Evolutionary conservation across 2,113 vertebrate species (phyloP), one percentile per base, ranked within the genome.

Genomic region (Limnothrissa miodon): DNA sequence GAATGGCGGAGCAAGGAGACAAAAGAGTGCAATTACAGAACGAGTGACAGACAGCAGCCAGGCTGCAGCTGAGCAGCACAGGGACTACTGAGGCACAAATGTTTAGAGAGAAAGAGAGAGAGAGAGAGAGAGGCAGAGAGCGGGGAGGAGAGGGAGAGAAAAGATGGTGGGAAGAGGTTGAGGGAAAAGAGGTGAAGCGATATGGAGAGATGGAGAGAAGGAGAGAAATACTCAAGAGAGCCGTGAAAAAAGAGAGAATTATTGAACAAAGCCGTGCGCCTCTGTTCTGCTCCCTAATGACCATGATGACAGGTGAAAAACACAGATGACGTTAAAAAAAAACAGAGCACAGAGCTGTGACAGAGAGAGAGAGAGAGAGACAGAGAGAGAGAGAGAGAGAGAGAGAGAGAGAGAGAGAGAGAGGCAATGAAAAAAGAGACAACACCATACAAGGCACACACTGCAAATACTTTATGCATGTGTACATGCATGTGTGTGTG

Each of bases 1-100:
- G 56, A 82, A 70, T 70, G 39, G 56, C 66, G 23, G 45, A 42
- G 39, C 29, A 66, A 33, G 23, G 44, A 66, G 81, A 66, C 81
- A 82, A 82, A 82, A 82, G 81, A 62, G 13, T 70, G 59, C 81
- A 70, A 82, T 82, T 82, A 82, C 56, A 66, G 81, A 21, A 39
- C 25, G 81, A 70, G 45, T 23, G 51, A 56, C 51, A 56, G 29
- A 56, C 51, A 56, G 29, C 19, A 56, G 19, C 51, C 51, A 56
- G 51, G 51, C 51, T 23, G 51, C 51, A 56, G 51, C 19, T 23
- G 51, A 56, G 19, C 51, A 23, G 46, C 2, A 15, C 46, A 11
- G 46, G 19, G 51, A 23, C 51, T 56, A 56, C 51, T 23, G 51
- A 0, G 51, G 6, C 21, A 23, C 19, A 6, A 56, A 21, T 23